Conservation (phyloP, 2,113 vertebrate species). For the Rhynchomys soricoides region DNA sequence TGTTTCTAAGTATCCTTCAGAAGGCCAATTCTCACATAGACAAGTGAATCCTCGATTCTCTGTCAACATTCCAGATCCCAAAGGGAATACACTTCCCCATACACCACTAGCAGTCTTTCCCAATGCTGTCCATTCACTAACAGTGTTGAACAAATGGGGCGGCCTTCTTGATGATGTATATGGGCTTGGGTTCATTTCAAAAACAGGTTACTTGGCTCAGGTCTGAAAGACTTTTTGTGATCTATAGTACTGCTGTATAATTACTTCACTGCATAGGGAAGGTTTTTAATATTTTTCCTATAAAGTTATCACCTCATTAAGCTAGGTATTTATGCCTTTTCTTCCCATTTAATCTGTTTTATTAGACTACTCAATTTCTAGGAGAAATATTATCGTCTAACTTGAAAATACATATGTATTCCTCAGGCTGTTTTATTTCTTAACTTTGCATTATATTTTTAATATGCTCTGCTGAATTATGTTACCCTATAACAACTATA, state of each 20-base stretch:
- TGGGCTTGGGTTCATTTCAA: background rate
- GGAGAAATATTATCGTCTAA: constrained; percentile 14
- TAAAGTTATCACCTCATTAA: background rate
- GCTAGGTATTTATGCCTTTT: background rate
- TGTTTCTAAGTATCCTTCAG: background rate
- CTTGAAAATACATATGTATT: background rate
- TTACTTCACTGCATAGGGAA: background rate
- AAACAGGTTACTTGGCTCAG: background rate
- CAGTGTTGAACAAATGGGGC: rapidly evolving
- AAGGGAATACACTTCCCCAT: background rate
- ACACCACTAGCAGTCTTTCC: rapidly evolving
- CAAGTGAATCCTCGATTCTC: background rate
- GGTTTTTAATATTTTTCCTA: background rate
- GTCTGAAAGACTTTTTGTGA: background rate
- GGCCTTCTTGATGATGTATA: background rate
- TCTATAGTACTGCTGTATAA: background rate
- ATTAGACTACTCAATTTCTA: background rate
- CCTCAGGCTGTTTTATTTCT: constrained; percentile 32
- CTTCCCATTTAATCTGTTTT: background rate
- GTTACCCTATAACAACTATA: background rate
- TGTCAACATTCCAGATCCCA: background rate
- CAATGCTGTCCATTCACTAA: background rate
- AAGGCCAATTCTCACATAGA: background rate
- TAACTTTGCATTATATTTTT: constrained; percentile 16
- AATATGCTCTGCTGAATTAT: background rate